These are phyloP conservation scores for Aurelia coerulea DNA, from an alignment of 30 jellyfish, hydroid and myxozoan genomes.

Conservation along the genomic window DNA sequence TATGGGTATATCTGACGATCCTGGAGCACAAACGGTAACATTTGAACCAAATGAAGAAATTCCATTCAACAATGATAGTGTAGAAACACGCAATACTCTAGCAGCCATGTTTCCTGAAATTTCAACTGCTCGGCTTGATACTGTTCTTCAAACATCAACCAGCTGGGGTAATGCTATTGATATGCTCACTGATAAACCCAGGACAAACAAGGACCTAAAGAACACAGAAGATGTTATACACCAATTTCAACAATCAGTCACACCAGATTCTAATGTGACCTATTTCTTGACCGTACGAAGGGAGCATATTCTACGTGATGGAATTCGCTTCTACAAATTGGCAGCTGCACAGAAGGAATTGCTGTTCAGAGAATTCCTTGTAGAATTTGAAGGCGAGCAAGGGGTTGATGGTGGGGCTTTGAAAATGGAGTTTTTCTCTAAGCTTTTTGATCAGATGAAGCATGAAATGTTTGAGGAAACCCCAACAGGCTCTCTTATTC, in stretches of 20 bases:
- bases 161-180: not conserved
- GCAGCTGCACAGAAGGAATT: slow-evolving; percentile 26
- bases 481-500: slow-evolving; percentile 46
- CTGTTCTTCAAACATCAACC: not conserved
- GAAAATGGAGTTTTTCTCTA: slow-evolving; percentile 26
- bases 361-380: not conserved
- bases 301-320: slow-evolving; percentile 20
- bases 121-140: not conserved
- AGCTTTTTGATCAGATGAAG: slow-evolving; percentile 25
- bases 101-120: not conserved
- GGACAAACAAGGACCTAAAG: not conserved
- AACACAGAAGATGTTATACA: not conserved
- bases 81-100: not conserved
- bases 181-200: not conserved
- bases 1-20: no score
- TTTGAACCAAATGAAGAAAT: not conserved
- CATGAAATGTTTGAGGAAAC: slow-evolving; percentile 35
- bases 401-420: slow-evolving; percentile 49
- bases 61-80: not conserved
- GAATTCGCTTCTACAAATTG: slow-evolving; percentile 21
- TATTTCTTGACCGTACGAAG: not conserved
- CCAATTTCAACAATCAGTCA: not conserved
- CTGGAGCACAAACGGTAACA: no score
- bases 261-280: not conserved
- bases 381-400: slow-evolving; percentile 5